A percentile compares a stretch with the other conserved stretches of the same genome.
These are phyloP conservation scores for Catharus ustulatus DNA, from an alignment of 2,797 vertebrate genomes.

Conservation along the genomic window DNA sequence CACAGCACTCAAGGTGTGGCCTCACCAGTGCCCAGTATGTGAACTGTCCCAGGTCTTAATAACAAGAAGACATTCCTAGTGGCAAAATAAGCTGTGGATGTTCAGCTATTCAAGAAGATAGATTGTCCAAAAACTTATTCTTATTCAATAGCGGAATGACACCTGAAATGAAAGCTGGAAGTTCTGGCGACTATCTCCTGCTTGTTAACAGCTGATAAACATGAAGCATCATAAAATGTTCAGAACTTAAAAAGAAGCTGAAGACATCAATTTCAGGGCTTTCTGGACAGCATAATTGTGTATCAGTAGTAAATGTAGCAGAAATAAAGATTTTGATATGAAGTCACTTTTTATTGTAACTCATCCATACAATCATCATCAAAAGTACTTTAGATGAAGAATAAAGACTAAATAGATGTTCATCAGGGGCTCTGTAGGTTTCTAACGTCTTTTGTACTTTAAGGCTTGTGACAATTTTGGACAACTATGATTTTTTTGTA, in stretches of 20 bases:
- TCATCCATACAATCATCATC: neutral
- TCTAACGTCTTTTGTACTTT: neutral
- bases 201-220: neutral
- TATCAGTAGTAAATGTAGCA: neutral
- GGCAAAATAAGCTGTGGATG: neutral
- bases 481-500: neutral
- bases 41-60: neutral
- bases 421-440: neutral
- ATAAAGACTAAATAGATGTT: neutral
- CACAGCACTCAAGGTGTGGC: neutral
- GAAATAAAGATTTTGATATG: neutral
- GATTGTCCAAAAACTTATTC: neutral
- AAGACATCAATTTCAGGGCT: neutral
- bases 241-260: neutral
- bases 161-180: neutral
- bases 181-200: neutral
- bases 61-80: neutral
- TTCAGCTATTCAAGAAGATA: neutral
- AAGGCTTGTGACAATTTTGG: neutral
- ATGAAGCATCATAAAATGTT: neutral
- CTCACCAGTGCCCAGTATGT: neutral
- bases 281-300: neutral
- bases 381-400: neutral
- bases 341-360: neutral
- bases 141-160: neutral